Percentiles rank a stretch among this genome's conserved stretches.
These are phyloP conservation scores for Syngnathus scovelli DNA, from an alignment of 2,113 vertebrate species.

Conservation along the genomic window DNA sequence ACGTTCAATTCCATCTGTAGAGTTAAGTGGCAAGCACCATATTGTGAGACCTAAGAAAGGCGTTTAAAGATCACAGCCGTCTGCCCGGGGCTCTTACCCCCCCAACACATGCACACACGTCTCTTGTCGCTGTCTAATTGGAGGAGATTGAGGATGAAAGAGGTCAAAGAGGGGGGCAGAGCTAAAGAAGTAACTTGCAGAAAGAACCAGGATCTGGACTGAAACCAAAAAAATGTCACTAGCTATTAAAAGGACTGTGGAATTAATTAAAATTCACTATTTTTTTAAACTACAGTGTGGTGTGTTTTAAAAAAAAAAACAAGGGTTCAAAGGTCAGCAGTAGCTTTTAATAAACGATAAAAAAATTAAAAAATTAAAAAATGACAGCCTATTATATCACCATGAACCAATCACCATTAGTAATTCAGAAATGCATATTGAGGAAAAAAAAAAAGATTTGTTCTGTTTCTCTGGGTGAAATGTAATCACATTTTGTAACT, in stretches of 20 bases:
- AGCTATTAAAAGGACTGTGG: background rate
- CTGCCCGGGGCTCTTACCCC: constrained; percentile 42
- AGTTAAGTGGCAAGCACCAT: constrained; percentile 68
- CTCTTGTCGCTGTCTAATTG: constrained; percentile 41
- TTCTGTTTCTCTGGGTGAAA: background rate
- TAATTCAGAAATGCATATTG: background rate
- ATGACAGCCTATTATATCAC: background rate
- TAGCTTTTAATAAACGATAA: background rate
- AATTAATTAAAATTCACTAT: too few species aligned
- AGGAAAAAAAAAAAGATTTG: background rate
- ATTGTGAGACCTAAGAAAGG: constrained; percentile 63
- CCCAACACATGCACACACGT: background rate
- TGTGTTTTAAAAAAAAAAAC: too few species aligned
- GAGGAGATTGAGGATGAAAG: constrained; percentile 7
- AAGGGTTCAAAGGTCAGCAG: too few species aligned
- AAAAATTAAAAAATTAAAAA: background rate
- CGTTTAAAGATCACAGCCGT: constrained; percentile 61
- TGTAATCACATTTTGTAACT: constrained; percentile 1
- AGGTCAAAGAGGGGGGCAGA: background rate
- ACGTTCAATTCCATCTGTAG: constrained; percentile 65
- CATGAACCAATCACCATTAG: background rate
- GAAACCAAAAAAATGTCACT: background rate
- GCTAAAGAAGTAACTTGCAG: constrained; percentile 11
- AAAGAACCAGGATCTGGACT: background rate
- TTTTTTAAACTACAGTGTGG: too few species aligned